Conservation (phyloP, 2,888 invertebrate species). For the Allophyes oxyacanthae region DNA sequence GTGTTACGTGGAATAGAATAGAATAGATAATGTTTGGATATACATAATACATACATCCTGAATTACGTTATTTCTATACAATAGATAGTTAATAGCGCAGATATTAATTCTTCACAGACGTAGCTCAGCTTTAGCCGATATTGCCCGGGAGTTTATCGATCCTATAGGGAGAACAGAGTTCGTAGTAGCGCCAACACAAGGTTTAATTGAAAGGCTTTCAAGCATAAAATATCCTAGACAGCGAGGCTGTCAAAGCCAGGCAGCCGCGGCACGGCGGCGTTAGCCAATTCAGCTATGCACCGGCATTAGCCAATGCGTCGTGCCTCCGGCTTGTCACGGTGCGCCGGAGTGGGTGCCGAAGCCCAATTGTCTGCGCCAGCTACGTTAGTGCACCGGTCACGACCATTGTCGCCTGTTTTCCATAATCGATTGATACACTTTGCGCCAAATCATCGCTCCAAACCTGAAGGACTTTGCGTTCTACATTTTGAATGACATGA, state of each 20-base stretch:
- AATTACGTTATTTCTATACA: no score
- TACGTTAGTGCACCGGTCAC: slow-evolving; percentile 43
- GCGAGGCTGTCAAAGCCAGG: background rate
- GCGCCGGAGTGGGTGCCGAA: slow-evolving; percentile 23
- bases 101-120: no score
- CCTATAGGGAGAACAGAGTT: background rate
- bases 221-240: background rate
- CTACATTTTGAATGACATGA: slow-evolving; percentile 26
- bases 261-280: slow-evolving; percentile 13
- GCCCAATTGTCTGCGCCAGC: slow-evolving; percentile 35
- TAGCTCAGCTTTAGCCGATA: no score
- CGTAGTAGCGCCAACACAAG: background rate
- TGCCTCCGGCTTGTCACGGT: slow-evolving; percentile 27
- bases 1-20: no score
- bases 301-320: slow-evolving; percentile 29
- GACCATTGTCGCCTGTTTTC: slow-evolving; percentile 44
- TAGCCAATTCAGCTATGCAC: slow-evolving; percentile 13
- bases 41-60: no score
- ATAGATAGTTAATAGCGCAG: no score
- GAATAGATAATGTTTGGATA: no score
- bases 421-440: slow-evolving; percentile 48
- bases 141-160: background rate
- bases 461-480: slow-evolving; percentile 26
- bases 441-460: slow-evolving; percentile 12
- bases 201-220: background rate